Percentiles rank a stretch among this genome's conserved stretches.
Conservation (phyloP, 2,113 vertebrate species). For the Daubentonia madagascariensis region DNA sequence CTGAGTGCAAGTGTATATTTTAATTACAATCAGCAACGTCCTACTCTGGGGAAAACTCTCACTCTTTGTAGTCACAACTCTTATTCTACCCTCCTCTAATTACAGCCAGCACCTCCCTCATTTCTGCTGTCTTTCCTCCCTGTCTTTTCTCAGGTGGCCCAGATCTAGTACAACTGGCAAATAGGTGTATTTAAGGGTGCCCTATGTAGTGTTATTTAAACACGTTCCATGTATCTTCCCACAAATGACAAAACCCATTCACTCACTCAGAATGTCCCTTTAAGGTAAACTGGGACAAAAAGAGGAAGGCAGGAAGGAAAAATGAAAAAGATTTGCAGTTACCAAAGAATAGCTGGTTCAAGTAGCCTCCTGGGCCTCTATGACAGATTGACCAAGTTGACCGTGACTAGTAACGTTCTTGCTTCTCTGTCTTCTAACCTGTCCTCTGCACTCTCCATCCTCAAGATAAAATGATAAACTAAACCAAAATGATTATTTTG, state of each 20-base stretch:
- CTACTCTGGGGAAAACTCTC: background rate
- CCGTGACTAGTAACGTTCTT: background rate
- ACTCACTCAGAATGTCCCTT: background rate
- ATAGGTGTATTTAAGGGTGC: background rate
- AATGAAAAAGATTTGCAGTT: background rate
- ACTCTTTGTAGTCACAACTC: background rate
- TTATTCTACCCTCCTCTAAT: background rate
- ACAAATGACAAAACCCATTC: background rate
- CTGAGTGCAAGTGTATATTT: background rate
- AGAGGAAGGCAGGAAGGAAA: background rate
- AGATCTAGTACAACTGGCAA: background rate
- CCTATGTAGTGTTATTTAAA: background rate
- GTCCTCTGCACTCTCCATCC: background rate
- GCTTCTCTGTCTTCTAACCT: background rate
- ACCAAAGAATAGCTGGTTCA: background rate
- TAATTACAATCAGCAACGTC: background rate
- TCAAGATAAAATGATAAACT: background rate
- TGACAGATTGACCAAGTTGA: background rate
- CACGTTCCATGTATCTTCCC: background rate
- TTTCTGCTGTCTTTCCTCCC: background rate
- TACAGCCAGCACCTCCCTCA: no score
- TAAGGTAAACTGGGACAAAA: background rate
- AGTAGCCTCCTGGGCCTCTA: background rate
- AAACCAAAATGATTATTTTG: background rate
- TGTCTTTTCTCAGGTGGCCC: background rate